phyloP scores from a whole-genome alignment of 2,797 vertebrate genomes.

The Sebastes diaconus region DNA sequence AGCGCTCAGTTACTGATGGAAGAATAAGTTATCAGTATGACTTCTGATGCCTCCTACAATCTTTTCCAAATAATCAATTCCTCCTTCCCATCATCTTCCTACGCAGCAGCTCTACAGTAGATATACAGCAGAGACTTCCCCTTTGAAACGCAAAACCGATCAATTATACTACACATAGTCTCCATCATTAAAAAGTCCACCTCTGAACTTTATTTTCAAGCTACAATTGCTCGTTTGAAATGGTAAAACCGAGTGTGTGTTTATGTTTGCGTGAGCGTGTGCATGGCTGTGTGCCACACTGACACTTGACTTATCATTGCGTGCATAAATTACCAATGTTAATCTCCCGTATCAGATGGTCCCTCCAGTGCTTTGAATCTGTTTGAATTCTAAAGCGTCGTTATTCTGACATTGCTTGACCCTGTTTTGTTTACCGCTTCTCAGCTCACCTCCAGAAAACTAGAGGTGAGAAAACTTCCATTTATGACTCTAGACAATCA shows the following conservation, averaged over 20 bases:
- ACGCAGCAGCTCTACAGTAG: constrained; percentile 39
- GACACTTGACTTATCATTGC: constrained; percentile 63
- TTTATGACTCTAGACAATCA: constrained; percentile 31
- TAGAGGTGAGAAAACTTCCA: constrained; percentile 56
- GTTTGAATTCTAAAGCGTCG: constrained; percentile 62
- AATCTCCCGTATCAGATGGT: constrained; percentile 72
- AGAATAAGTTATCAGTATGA: constrained; percentile 28
- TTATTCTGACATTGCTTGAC: constrained; percentile 67
- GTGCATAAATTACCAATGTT: constrained; percentile 69
- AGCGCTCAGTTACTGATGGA: not conserved
- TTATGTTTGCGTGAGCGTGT: constrained; percentile 25
- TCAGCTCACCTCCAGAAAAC: constrained; percentile 53
- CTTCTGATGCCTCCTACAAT: constrained; percentile 47
- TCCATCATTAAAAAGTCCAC: constrained; percentile 60
- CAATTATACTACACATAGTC: constrained; percentile 55
- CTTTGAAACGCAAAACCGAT: constrained; percentile 51
- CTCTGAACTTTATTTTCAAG: constrained; percentile 53
- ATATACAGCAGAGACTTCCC: constrained; percentile 29
- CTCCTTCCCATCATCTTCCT: constrained; percentile 52
- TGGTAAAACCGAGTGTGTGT: constrained; percentile 22
- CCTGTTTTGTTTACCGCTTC: constrained; percentile 68
- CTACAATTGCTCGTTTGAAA: constrained; percentile 55
- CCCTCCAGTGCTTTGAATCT: constrained; percentile 62
- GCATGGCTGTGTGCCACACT: constrained; percentile 23
- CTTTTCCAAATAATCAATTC: constrained; percentile 63